These are phyloP conservation scores for Spisula solida DNA, from an alignment of 2,888 invertebrate species.

Conservation along the genomic window DNA sequence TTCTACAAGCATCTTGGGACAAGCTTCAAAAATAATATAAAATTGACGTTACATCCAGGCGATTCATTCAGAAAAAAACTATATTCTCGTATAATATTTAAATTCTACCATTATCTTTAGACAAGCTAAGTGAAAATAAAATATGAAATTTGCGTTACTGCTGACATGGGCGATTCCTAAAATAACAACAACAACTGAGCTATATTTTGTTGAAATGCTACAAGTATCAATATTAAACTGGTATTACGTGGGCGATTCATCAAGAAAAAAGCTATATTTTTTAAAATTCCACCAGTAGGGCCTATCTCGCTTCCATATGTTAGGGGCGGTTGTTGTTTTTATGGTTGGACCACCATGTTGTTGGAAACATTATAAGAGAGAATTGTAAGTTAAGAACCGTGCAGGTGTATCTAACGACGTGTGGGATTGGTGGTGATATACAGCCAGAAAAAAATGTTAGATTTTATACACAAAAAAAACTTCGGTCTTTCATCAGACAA, in stretches of 20 bases:
- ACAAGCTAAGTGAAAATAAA: no score
- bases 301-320: slow-evolving; percentile 37
- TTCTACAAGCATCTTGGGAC: no score
- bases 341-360: slow-evolving; percentile 40
- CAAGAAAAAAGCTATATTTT: slow-evolving; percentile 32
- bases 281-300: background rate
- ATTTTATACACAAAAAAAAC: slow-evolving; percentile 21
- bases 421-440: slow-evolving; percentile 45
- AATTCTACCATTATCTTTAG: no score
- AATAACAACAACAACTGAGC: background rate
- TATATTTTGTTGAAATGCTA: slow-evolving; percentile 21
- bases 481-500: slow-evolving; percentile 11
- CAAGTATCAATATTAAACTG: no score
- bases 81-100: no score
- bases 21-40: no score
- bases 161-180: background rate
- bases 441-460: slow-evolving; percentile 27
- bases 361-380: slow-evolving; percentile 31
- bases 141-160: background rate
- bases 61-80: no score
- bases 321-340: slow-evolving; percentile 29
- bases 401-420: slow-evolving; percentile 63
- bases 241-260: background rate
- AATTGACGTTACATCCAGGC: no score
- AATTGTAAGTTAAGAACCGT: slow-evolving; percentile 48